These are phyloP conservation scores for Loris lydekkerianus DNA, from an alignment of 2,797 vertebrate genomes.

Conservation along the genomic window DNA sequence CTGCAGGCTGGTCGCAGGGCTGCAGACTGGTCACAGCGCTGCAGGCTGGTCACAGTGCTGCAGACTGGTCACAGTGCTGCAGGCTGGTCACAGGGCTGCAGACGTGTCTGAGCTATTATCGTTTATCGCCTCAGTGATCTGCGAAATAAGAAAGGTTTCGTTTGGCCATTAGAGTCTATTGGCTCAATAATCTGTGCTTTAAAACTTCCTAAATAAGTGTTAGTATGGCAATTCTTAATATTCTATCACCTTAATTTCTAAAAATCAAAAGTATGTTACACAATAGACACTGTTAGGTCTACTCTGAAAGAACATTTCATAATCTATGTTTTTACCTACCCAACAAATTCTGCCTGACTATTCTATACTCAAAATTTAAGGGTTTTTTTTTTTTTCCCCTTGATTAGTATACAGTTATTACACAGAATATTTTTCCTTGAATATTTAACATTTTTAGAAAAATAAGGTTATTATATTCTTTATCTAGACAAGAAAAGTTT, in stretches of 20 bases:
- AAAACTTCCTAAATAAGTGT: slow-evolving; percentile 39
- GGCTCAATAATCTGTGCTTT: slow-evolving; percentile 62
- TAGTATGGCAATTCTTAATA: not conserved
- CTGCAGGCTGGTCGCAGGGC: no score
- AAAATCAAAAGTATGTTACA: slow-evolving; percentile 52
- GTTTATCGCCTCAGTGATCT: slow-evolving; percentile 24
- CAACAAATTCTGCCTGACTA: slow-evolving; percentile 31
- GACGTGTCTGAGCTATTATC: not conserved
- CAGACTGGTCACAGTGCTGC: not conserved
- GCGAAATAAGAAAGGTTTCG: slow-evolving; percentile 52
- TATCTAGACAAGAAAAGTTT: slow-evolving; percentile 45
- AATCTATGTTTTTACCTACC: slow-evolving; percentile 11
- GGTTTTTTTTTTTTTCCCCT: not conserved
- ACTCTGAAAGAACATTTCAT: slow-evolving; percentile 27
- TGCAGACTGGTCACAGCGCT: no score
- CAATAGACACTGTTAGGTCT: slow-evolving; percentile 20
- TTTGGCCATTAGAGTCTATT: not conserved
- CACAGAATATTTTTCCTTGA: not conserved
- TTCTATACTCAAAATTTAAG: slow-evolving; percentile 11
- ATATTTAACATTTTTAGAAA: slow-evolving; percentile 44
- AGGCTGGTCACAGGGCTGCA: not conserved
- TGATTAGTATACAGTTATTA: not conserved
- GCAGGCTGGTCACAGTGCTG: no score
- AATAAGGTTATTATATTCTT: not conserved
- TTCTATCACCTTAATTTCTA: slow-evolving; percentile 40